phyloP scores from a whole-genome alignment of 2,113 vertebrate species.

The Saimiri boliviensis region DNA sequence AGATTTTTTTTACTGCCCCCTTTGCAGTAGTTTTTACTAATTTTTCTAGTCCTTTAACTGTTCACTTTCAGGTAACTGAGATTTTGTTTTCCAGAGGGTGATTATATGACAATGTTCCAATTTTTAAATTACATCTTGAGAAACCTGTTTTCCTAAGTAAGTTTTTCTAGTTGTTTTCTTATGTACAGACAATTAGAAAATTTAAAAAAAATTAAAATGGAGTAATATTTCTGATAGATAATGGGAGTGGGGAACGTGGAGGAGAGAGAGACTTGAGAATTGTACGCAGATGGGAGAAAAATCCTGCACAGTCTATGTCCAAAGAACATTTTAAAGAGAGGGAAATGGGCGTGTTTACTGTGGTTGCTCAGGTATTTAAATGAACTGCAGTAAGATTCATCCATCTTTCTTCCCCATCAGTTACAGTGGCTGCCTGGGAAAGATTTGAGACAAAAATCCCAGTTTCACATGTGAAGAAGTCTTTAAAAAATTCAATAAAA shows the following conservation, averaged over 20 bases:
- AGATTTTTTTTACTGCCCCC: background rate
- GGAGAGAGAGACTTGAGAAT: background rate
- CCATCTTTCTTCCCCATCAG: background rate
- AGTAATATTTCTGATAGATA: background rate
- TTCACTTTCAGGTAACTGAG: background rate
- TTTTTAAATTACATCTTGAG: background rate
- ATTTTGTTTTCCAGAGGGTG: background rate
- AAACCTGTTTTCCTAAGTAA: background rate
- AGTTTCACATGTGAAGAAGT: conserved; percentile 47
- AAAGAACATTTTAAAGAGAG: background rate
- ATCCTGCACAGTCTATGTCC: background rate
- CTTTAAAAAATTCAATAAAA: background rate
- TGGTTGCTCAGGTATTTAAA: background rate
- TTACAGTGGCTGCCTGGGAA: background rate
- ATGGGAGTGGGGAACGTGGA: background rate
- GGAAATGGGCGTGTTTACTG: background rate
- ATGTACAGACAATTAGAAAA: no score
- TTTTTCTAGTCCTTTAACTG: background rate
- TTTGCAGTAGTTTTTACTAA: background rate
- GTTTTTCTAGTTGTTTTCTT: background rate
- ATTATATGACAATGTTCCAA: background rate
- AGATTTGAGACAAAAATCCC: background rate
- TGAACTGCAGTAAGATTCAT: background rate
- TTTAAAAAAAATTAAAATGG: background rate
- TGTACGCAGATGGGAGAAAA: background rate